Evolutionary conservation across 2,797 vertebrate species (phyloP).

Genomic region (Thalassophryne amazonica): DNA sequence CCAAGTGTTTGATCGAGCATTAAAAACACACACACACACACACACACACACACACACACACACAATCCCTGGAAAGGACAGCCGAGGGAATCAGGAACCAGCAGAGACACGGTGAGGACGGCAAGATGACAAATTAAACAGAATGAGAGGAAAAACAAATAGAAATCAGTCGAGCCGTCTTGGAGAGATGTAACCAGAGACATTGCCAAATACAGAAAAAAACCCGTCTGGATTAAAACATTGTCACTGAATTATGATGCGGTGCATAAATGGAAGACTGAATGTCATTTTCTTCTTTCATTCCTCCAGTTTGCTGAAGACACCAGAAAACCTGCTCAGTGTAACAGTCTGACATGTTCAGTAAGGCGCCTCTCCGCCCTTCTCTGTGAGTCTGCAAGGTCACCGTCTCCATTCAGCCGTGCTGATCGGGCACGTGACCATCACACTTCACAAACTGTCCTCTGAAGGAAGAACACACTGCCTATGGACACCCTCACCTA

Average conservation of each 20-base stretch:
- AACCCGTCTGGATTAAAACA: background rate
- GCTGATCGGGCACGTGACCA: conserved; percentile 37
- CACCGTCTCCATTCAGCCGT: conserved; percentile 5
- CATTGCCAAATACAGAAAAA: background rate
- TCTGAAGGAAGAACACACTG: background rate
- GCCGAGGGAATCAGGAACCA: background rate
- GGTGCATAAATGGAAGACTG: background rate
- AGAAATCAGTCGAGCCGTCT: too few species aligned
- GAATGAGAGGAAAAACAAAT: background rate
- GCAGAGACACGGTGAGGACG: background rate
- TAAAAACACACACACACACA: conserved; percentile 36
- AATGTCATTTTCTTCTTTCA: background rate
- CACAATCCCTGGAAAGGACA: conserved; percentile 64
- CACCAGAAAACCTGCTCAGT: background rate
- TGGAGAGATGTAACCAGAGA: too few species aligned
- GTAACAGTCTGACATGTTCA: background rate
- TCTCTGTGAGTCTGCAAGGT: conserved; percentile 2
- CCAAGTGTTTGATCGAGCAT: conserved; percentile 42
- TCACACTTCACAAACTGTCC: conserved; percentile 16
- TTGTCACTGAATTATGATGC: background rate
- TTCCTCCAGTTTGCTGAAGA: background rate
- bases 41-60: conserved; percentile 19
- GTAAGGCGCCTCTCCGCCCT: background rate
- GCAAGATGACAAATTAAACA: background rate
- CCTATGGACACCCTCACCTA: too few species aligned